Percentiles rank a stretch among this genome's conserved stretches.
Conservation (phyloP, 2,797 vertebrate genomes). For the Girardinus metallicus region DNA sequence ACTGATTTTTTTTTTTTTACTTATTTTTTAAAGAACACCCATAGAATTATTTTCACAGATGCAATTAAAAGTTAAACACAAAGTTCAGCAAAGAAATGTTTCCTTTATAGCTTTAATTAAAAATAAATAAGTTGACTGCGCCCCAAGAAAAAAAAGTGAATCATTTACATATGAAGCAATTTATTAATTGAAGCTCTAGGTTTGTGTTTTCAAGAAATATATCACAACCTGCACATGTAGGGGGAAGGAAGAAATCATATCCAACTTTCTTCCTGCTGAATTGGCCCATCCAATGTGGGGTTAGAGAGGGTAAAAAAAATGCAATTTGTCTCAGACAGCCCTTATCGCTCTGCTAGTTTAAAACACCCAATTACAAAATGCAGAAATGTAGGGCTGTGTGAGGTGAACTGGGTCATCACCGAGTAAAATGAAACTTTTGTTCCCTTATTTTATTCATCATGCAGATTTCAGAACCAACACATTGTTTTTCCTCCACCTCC, state of each 20-base stretch:
- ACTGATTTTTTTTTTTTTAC: neutral
- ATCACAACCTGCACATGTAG: slow-evolving; percentile 7
- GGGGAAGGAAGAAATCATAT: neutral
- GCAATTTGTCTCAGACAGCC: slow-evolving; percentile 50
- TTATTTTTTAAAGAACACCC: neutral
- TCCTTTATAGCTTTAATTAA: neutral
- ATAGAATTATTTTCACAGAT: neutral
- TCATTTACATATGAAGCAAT: slow-evolving; percentile 3
- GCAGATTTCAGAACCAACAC: slow-evolving; percentile 2
- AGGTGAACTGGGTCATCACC: slow-evolving; percentile 32
- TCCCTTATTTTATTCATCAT: slow-evolving; percentile 7
- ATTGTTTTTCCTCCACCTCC: slow-evolving; percentile 2
- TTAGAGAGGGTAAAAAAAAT: slow-evolving; percentile 37
- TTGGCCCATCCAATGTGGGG: slow-evolving; percentile 18
- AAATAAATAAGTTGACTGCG: neutral
- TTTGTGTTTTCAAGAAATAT: slow-evolving; percentile 30
- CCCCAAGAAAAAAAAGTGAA: neutral
- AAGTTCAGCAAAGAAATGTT: slow-evolving; percentile 16
- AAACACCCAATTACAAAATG: slow-evolving; percentile 55
- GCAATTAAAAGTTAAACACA: slow-evolving; percentile 2
- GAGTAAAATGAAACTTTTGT: slow-evolving; percentile 8
- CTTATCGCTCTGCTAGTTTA: slow-evolving; percentile 52
- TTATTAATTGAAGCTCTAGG: neutral
- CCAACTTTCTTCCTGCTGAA: slow-evolving; percentile 23
- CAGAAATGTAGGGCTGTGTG: slow-evolving; percentile 12